A percentile compares a stretch with the other conserved stretches of the same genome.
These are phyloP conservation scores for Mythimna loreyi DNA, from an alignment of 2,888 invertebrate genomes.

Conservation along the genomic window DNA sequence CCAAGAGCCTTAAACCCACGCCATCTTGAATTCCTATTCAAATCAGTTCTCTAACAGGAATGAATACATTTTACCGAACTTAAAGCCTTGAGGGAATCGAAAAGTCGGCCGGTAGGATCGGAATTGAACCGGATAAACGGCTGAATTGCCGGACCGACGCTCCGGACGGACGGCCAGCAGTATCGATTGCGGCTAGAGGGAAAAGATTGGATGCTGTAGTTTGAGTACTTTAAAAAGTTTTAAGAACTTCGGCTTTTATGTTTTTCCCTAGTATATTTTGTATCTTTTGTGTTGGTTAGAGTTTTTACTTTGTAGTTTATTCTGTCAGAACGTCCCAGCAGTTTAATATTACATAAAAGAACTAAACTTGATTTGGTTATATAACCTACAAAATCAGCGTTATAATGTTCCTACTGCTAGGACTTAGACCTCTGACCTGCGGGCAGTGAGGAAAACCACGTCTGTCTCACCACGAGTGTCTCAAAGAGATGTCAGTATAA, in stretches of 20 bases:
- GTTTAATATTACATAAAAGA: too few species aligned
- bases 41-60: slow-evolving; percentile 35
- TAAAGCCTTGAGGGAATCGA: slow-evolving; percentile 36
- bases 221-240: slow-evolving; percentile 45
- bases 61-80: slow-evolving; percentile 47
- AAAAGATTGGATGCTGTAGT: slow-evolving; percentile 29
- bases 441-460: too few species aligned
- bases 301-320: not conserved
- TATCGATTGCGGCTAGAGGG: slow-evolving; percentile 51
- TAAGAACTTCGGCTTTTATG: slow-evolving; percentile 24
- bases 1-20: not conserved
- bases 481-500: too few species aligned
- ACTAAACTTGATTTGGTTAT: too few species aligned
- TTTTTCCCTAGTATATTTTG: slow-evolving; percentile 1
- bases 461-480: too few species aligned
- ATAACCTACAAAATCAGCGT: too few species aligned
- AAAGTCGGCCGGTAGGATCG: slow-evolving; percentile 44
- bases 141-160: slow-evolving; percentile 35
- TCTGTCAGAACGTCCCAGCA: too few species aligned
- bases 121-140: slow-evolving; percentile 49
- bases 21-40: slow-evolving; percentile 34
- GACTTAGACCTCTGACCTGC: too few species aligned
- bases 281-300: not conserved
- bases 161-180: slow-evolving; percentile 14
- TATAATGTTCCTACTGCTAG: too few species aligned